Evolutionary conservation across 2,797 vertebrate species (phyloP), one percentile per base, ranked within the genome.

Genomic region (Phylloscopus collybita): DNA sequence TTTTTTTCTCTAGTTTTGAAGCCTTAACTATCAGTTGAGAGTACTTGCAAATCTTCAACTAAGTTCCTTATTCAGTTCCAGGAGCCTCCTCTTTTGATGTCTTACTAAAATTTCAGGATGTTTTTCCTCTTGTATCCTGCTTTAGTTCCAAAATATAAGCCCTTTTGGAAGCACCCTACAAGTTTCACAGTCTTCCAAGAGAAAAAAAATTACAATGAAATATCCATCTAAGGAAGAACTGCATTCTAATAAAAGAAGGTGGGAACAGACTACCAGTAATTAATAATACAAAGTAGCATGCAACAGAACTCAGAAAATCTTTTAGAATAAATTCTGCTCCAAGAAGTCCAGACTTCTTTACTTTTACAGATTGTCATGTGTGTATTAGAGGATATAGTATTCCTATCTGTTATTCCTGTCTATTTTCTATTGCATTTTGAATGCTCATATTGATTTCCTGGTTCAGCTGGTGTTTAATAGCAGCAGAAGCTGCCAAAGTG

Each of bases 81-180:
- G 57, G 3, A 86, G 27, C 42, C 17, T 89, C 12, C 57, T 89
- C 82, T 84, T 93, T 78, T 91, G 53, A 83, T 72, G 22, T 32
- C 42, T 22, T 61, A 42, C 75, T 60, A 30, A 91, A 74, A 69
- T 78, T 83, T 74, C 82, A 93, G 85, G 82, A 92, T 90, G 75
- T 92, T 96, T 85, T 73, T 73, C 50, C 89, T 91, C 6, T 53
- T 71, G 53, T 49, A 94, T 91, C 53, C 95, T 89, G 87, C 64
- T 80, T 89, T 34, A 80, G 21, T 73, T 93, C 40, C 29, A 92
- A 87, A 64, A 72, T n/a, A 17, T 1, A 93, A 87, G 11, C 22
- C 57, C 30, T 82, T 57, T 15, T 87, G 36, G 16, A 89, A 82
- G 53, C 4, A 49, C 21, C 44, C 53, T 79, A 32, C 7, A 69